Evolutionary conservation across 92 coral and sea anemone genomes (phyloP).

Genomic region (Paramuricea clavata): DNA sequence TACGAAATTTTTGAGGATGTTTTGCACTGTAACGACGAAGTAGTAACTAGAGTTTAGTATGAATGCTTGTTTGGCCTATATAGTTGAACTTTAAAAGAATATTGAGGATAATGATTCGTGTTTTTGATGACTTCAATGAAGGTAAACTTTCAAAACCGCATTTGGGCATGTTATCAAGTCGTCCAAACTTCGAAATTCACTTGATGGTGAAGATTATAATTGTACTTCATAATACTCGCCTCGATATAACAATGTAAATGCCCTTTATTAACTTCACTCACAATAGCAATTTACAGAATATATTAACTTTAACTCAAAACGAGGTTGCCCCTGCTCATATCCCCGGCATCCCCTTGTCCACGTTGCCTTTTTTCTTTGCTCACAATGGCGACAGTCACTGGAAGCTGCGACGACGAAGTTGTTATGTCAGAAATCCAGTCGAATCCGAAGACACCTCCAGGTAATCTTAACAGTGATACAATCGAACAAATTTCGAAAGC

Average conservation of each 20-base stretch:
- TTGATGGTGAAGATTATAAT: too few species aligned
- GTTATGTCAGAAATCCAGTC: not conserved
- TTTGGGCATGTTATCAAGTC: too few species aligned
- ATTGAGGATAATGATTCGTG: too few species aligned
- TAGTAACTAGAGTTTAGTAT: too few species aligned
- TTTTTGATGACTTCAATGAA: too few species aligned
- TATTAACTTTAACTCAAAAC: not conserved
- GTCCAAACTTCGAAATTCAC: too few species aligned
- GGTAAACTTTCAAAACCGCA: too few species aligned
- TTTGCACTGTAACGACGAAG: too few species aligned
- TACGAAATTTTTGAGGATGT: too few species aligned
- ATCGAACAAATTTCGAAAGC: conserved; percentile 2
- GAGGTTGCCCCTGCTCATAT: not conserved
- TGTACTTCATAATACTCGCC: not conserved
- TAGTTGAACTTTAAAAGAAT: too few species aligned
- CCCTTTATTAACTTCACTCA: conserved; percentile 15
- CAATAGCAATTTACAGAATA: conserved; percentile 6
- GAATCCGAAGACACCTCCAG: conserved; percentile 7
- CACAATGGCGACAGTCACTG: not conserved
- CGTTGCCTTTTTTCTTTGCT: conserved; percentile 9
- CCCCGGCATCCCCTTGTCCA: not conserved
- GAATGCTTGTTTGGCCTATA: too few species aligned
- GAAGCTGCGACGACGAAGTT: not conserved
- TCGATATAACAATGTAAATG: conserved; percentile 41
- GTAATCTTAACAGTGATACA: not conserved